Conservation (phyloP, 2,888 invertebrate species). For the Timandra comae region DNA sequence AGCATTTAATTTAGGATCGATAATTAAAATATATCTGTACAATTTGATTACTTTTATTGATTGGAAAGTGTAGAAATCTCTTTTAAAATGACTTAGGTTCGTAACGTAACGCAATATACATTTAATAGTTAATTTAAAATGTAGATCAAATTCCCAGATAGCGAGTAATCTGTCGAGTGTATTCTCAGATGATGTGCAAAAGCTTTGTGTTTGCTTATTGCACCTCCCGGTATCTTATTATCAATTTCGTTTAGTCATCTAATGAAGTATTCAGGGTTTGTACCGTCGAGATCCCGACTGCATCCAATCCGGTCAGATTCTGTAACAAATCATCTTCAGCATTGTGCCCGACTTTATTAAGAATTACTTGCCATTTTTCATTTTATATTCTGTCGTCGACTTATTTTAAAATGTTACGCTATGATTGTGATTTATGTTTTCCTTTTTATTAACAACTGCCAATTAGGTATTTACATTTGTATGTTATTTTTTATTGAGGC, state of each 20-base stretch:
- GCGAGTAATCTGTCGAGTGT: slow-evolving; percentile 8
- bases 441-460: slow-evolving; percentile 19
- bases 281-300: slow-evolving; percentile 27
- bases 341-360: slow-evolving; percentile 46
- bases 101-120: too few relatives aligned
- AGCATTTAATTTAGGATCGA: neutral
- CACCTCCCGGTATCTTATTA: slow-evolving; percentile 45
- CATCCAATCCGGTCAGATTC: slow-evolving; percentile 38
- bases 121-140: slow-evolving; percentile 1
- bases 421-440: slow-evolving; percentile 40
- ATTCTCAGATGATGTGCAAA: slow-evolving; percentile 34
- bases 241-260: slow-evolving; percentile 60
- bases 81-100: too few relatives aligned
- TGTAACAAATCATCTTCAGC: slow-evolving; percentile 48
- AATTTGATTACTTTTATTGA: too few relatives aligned
- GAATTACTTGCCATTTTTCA: slow-evolving; percentile 44
- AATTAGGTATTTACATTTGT: slow-evolving; percentile 7
- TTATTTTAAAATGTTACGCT: slow-evolving; percentile 33
- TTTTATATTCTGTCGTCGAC: slow-evolving; percentile 32
- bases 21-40: neutral
- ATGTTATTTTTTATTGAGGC: neutral
- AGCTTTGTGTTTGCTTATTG: slow-evolving; percentile 44
- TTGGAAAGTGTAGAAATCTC: too few relatives aligned
- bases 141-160: slow-evolving; percentile 11
- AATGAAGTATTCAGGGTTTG: slow-evolving; percentile 65